These are phyloP conservation scores for Acanthosepion pharaonis DNA, from an alignment of 2,888 invertebrate genomes.

Conservation along the genomic window DNA sequence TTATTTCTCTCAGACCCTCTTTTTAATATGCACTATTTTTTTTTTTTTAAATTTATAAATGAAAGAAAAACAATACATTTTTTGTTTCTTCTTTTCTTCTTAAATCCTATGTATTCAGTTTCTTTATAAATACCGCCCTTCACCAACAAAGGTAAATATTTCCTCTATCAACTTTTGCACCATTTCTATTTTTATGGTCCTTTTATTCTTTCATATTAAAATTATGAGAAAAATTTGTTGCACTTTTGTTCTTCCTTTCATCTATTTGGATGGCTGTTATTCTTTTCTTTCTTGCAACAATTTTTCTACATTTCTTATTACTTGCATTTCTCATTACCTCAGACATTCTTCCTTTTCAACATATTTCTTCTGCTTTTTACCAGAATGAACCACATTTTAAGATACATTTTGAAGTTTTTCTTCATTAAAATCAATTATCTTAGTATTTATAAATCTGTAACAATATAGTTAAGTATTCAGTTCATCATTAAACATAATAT, in stretches of 20 bases:
- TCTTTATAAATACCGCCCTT: not conserved
- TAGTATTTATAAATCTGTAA: not conserved
- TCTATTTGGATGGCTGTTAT: conserved; percentile 6
- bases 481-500: no score
- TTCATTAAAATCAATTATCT: not conserved
- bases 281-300: not conserved
- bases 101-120: conserved; percentile 9
- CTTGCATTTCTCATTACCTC: not conserved
- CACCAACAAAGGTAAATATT: not conserved
- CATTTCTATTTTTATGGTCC: not conserved
- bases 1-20: not conserved
- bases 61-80: not conserved
- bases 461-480: not conserved
- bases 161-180: conserved; percentile 33
- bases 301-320: not conserved
- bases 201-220: not conserved
- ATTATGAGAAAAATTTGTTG: not conserved
- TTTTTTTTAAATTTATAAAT: not conserved
- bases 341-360: not conserved
- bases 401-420: conserved; percentile 5
- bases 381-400: not conserved
- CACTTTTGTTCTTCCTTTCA: not conserved
- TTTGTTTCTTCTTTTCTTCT: not conserved
- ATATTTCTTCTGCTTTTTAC: not conserved
- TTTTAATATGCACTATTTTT: not conserved